Evolutionary conservation across 2,113 vertebrate genomes (phyloP), one percentile per base, ranked within the genome.

Genomic region (Nothoprocta pentlandii): DNA sequence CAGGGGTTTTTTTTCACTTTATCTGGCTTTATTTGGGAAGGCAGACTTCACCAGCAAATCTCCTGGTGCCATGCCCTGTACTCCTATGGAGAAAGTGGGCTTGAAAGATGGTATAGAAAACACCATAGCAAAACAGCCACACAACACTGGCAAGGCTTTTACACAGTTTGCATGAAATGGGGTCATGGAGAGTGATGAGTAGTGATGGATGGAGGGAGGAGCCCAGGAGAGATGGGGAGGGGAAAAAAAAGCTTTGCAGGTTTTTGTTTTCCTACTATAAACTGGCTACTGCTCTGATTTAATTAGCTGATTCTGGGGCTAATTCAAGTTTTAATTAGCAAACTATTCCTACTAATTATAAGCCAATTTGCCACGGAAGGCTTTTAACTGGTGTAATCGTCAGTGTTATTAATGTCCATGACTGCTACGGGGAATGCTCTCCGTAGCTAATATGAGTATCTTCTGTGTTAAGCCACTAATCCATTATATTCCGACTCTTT

Each of bases 291-390:
- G 26, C 86, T 95, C 80, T 94, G 93, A 97, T 95, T 93, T 78
- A 90, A 95, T 94, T 85, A 95, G 61, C 71, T 76, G 68, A 87
- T 95, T 62, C 49, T 85, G 90, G 49, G 61, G 78, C 94, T 91
- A 85, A 94, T 91, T 94, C 73, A 89, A 76, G 28, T 75, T 92
- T 95, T 93, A 95, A 95, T 95, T 95, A 94, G 66, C 41, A 71
- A 89, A 94, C 62, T 58, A 53, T 75, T 95, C 61, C 56, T 54
- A 39, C 79, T 94, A 92, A 93, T 93, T 95, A 68, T 87, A 79
- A 89, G 83, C 91, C 76, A 47, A 81, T 89, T 92, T 92, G 83
- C 69, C 69, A 74, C 80, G 68, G 70, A 89, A 94, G 39, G 58
- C 46, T 71, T 62, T 66, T 95, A 95, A 95, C 85, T 92, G 71